phyloP scores from a whole-genome alignment of 1,140 invertebrate species.

The Protaetia brevitarsis region DNA sequence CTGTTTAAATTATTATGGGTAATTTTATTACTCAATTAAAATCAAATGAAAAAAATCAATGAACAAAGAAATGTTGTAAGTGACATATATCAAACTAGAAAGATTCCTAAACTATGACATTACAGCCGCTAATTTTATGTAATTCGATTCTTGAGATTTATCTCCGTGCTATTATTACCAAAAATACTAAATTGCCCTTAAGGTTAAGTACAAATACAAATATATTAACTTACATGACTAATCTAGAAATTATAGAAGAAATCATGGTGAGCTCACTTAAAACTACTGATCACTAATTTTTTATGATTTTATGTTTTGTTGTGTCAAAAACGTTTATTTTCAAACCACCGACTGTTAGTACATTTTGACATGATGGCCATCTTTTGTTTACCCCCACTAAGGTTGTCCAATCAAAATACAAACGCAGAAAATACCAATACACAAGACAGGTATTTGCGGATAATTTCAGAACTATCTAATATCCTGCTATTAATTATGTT shows the following conservation, averaged over 20 bases:
- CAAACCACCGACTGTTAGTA: slow-evolving; percentile 8
- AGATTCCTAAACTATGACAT: not conserved
- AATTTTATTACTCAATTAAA: slow-evolving; percentile 3
- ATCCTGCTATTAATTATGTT: not conserved
- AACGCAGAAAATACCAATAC: not conserved
- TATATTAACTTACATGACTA: slow-evolving; percentile 24
- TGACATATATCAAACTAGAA: not conserved
- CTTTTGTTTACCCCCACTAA: slow-evolving; percentile 19
- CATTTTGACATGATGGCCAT: slow-evolving; percentile 12
- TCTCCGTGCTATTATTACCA: too few relatives aligned
- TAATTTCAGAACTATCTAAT: not conserved
- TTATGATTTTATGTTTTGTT: slow-evolving; percentile 9
- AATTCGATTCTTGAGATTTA: not conserved
- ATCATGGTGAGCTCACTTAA: slow-evolving; percentile 22
- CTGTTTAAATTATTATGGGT: too few relatives aligned
- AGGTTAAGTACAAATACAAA: slow-evolving; percentile 6
- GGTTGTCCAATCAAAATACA: not conserved
- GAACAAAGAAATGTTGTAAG: not conserved
- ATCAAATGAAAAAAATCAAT: slow-evolving; percentile 9
- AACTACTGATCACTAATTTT: slow-evolving; percentile 17
- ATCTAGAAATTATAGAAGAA: slow-evolving; percentile 22
- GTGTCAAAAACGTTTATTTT: slow-evolving; percentile 21
- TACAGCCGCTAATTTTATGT: not conserved
- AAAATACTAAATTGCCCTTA: too few relatives aligned
- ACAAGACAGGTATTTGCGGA: not conserved